phyloP scores from a whole-genome alignment of 2,113 vertebrate genomes.

The Symphodus melops region DNA sequence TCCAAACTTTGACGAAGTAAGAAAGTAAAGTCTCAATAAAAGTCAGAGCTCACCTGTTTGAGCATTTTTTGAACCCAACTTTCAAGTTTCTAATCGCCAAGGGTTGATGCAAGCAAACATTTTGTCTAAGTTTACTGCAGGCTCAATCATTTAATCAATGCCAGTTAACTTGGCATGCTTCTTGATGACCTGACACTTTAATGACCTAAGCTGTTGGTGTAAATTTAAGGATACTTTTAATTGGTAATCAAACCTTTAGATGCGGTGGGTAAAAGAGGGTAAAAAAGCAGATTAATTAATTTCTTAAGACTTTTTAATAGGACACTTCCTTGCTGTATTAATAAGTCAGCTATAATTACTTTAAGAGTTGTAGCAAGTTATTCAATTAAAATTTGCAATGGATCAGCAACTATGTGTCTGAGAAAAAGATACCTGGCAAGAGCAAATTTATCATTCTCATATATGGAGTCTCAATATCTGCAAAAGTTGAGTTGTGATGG shows the following conservation, averaged over 20 bases:
- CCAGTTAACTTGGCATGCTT: not conserved
- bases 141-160: not conserved
- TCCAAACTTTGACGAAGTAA: slow-evolving; percentile 35
- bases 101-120: not conserved
- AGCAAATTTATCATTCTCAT: slow-evolving; percentile 20
- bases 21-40: slow-evolving; percentile 19
- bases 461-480: not conserved
- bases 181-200: slow-evolving; percentile 27
- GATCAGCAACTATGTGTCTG: slow-evolving; percentile 50
- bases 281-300: slow-evolving; percentile 58
- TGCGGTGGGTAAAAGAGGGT: slow-evolving; percentile 23
- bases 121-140: not conserved
- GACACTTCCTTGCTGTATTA: slow-evolving; percentile 53
- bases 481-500: not conserved
- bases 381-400: slow-evolving; percentile 60
- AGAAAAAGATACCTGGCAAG: slow-evolving; percentile 43
- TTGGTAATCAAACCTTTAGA: slow-evolving; percentile 42
- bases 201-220: slow-evolving; percentile 17
- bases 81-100: not conserved
- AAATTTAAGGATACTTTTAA: slow-evolving; percentile 28
- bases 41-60: not conserved
- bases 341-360: slow-evolving; percentile 70
- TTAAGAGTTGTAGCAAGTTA: slow-evolving; percentile 34
- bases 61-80: slow-evolving; percentile 1
- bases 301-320: slow-evolving; percentile 69